Percentiles rank a stretch among this genome's conserved stretches.
phyloP scores from a whole-genome alignment of 2,113 vertebrate species.

The Peromyscus maniculatus region DNA sequence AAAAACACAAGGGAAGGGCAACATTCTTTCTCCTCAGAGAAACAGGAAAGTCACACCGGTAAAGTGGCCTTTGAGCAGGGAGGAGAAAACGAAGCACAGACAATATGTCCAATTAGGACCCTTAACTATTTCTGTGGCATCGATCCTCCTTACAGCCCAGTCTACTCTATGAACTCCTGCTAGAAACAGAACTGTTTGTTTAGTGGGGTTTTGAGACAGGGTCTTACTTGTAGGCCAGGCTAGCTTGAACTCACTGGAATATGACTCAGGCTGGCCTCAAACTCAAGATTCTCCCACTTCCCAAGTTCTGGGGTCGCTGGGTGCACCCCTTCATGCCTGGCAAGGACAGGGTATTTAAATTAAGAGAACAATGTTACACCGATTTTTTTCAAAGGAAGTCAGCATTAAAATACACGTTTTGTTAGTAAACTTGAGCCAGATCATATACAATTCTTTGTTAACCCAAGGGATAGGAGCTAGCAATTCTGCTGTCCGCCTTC shows the following conservation, averaged over 20 bases:
- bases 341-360: background rate
- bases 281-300: background rate
- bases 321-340: background rate
- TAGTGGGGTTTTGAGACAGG: background rate
- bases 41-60: background rate
- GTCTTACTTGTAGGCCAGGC: background rate
- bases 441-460: background rate
- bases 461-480: background rate
- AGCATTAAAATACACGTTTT: slow-evolving; percentile 25
- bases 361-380: background rate
- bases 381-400: slow-evolving; percentile 40
- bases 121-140: background rate
- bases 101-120: background rate
- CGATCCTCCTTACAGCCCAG: background rate
- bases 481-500: background rate
- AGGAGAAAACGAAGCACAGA: background rate
- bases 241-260: background rate
- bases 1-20: background rate
- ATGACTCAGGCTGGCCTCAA: background rate
- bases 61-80: background rate
- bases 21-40: slow-evolving; percentile 2
- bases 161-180: background rate
- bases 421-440: background rate
- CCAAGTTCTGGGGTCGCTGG: background rate
- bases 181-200: background rate